These are phyloP conservation scores for Baccha elongata DNA, from an alignment of 2,888 invertebrate species.

Conservation along the genomic window DNA sequence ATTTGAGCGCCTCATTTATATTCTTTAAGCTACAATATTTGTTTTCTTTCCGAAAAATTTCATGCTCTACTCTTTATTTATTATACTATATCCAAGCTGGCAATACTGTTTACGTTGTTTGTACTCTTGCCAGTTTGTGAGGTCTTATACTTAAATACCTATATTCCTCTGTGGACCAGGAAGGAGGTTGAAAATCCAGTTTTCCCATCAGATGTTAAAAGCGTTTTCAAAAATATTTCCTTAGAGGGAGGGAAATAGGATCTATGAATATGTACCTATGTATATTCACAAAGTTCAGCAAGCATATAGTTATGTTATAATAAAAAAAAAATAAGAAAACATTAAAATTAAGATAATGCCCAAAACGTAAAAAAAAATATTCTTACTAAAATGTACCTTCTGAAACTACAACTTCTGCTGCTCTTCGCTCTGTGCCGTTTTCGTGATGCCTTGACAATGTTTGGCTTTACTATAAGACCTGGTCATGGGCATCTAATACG, in stretches of 20 bases:
- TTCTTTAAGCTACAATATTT: no score
- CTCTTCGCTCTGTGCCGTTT: neutral
- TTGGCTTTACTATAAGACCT: neutral
- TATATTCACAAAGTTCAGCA: neutral
- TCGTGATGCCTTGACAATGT: neutral
- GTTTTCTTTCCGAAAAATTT: no score
- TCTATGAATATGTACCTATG: no score
- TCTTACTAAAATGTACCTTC: constrained; percentile 33
- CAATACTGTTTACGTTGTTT: neutral
- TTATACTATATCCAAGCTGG: no score
- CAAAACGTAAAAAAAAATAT: constrained; percentile 38
- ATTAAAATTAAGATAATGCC: constrained; percentile 68
- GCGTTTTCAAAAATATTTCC: constrained; percentile 21
- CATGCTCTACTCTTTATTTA: no score
- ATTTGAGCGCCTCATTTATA: no score
- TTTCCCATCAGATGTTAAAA: constrained; percentile 53
- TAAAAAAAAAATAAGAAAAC: constrained; percentile 29
- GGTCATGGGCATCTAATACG: constrained; percentile 28
- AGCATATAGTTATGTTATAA: neutral
- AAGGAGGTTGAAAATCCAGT: constrained; percentile 52
- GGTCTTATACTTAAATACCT: constrained; percentile 37
- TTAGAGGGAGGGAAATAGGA: constrained; percentile 40
- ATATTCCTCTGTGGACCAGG: constrained; percentile 41
- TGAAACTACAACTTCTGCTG: neutral
- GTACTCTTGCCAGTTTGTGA: constrained; percentile 32